phyloP scores from a whole-genome alignment of 2,797 vertebrate genomes.

The Pelodytes ibericus region DNA sequence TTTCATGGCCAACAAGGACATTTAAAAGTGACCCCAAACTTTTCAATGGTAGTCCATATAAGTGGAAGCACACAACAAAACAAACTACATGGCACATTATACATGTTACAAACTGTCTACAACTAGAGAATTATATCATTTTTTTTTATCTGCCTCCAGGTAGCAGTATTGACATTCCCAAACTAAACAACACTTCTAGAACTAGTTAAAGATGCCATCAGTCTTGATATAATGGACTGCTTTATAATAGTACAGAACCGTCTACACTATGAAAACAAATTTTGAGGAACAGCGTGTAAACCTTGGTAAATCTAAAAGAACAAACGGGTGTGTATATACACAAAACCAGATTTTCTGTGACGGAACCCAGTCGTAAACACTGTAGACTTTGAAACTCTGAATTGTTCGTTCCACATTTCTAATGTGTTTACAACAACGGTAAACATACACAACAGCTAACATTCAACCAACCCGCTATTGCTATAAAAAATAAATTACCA shows the following conservation, averaged over 20 bases:
- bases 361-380: slow-evolving; percentile 11
- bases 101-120: not conserved
- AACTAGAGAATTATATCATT: not conserved
- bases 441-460: slow-evolving; percentile 7
- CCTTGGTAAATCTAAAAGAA: not conserved
- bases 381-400: not conserved
- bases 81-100: not conserved
- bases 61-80: too few species aligned
- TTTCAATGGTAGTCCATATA: too few species aligned
- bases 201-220: not conserved
- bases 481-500: slow-evolving; percentile 8
- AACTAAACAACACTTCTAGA: not conserved
- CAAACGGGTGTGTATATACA: not conserved
- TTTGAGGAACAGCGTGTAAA: not conserved
- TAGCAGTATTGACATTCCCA: not conserved
- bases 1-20: too few species aligned
- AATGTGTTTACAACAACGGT: slow-evolving; percentile 8
- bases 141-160: not conserved
- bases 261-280: slow-evolving; percentile 10
- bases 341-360: not conserved
- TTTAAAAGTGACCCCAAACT: too few species aligned
- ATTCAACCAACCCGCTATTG: not conserved
- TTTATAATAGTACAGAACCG: not conserved
- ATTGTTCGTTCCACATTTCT: not conserved
- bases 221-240: not conserved